Evolutionary conservation across 2,888 invertebrate species (phyloP), one percentile per base, ranked within the genome.

Genomic region (Xylota sylvarum): DNA sequence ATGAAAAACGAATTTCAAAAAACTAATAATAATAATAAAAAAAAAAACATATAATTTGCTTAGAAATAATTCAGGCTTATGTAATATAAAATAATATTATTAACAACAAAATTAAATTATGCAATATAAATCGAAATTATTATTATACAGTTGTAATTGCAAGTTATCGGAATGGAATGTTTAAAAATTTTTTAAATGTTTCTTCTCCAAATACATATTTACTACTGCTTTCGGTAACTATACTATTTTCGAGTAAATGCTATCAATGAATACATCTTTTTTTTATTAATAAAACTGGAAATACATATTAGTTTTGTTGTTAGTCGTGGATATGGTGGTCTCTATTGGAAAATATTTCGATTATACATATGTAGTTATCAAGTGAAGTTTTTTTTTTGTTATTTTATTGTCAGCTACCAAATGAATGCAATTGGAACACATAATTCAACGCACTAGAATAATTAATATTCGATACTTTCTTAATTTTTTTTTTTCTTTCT

Each of bases 391-490:
- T 23, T 23, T 60, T 48, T 64, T 60, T 55, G 30, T 48, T 64
- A 30, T 37, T 52, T 86, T 81, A 86, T 86, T 81, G 81, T 81
- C 81, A 40, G 40, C 86, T 86, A 86, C 60, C 48, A 77, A 77
- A 73, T 58, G 62, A 86, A 81, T 72, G 62, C 60, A 73, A 77
- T 58, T 70, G 48, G 69, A 85, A 80, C 67, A 70, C 64, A 84
- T 77, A 65, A 64, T 72, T 65, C 56, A 83, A 82, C 64, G 50
- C 77, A 62, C 77, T 78, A 50, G 48, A 64, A 62, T 52, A 37
- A 60, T n/a, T 52, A 74, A 32, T 79, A 62, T 69, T 62, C 60
- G 74, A 81, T 65, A 72, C 30, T 56, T 43, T 46, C 23, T 55
- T 23, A 10, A 40, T 48, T 32, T 32, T 67, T 60, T 35, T 23